Evolutionary conservation across 2,888 invertebrate genomes (phyloP).

Genomic region (Eristalis arbustorum): DNA sequence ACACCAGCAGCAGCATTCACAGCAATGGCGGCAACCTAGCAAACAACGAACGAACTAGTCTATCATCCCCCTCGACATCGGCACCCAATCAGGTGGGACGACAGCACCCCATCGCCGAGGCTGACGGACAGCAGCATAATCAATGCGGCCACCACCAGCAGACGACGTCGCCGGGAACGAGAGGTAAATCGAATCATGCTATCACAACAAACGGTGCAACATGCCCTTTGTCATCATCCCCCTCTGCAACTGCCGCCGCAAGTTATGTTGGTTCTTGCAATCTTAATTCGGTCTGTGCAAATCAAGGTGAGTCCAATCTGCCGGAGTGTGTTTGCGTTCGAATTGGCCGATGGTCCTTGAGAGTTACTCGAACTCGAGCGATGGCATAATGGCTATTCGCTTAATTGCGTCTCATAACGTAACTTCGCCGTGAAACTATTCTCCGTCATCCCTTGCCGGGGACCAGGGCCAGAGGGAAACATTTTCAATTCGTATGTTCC

Average conservation of each 20-base stretch:
- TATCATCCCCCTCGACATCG: constrained; percentile 35
- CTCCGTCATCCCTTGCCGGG: background rate
- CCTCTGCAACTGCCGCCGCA: background rate
- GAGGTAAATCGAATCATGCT: constrained; percentile 67
- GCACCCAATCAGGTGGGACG: constrained; percentile 11
- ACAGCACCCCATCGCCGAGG: constrained; percentile 26
- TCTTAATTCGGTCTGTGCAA: constrained; percentile 70
- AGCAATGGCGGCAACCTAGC: constrained; percentile 72
- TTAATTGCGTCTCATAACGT: background rate
- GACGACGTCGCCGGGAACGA: constrained; percentile 44
- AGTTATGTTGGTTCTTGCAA: constrained; percentile 24
- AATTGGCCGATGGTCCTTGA: background rate
- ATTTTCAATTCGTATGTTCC: background rate
- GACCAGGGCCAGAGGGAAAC: background rate
- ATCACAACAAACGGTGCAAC: constrained; percentile 68
- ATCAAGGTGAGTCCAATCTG: constrained; percentile 66
- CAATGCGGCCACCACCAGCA: constrained; percentile 58
- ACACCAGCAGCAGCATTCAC: constrained; percentile 68
- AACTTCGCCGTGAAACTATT: background rate
- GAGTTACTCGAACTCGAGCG: background rate
- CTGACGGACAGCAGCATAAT: constrained; percentile 33
- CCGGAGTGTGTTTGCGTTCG: background rate
- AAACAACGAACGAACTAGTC: constrained; percentile 71
- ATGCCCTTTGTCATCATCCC: constrained; percentile 49
- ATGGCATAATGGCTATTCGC: constrained; percentile 17